phyloP scores from a whole-genome alignment of 1,140 invertebrate genomes.

The Pectinophora gossypiella region DNA sequence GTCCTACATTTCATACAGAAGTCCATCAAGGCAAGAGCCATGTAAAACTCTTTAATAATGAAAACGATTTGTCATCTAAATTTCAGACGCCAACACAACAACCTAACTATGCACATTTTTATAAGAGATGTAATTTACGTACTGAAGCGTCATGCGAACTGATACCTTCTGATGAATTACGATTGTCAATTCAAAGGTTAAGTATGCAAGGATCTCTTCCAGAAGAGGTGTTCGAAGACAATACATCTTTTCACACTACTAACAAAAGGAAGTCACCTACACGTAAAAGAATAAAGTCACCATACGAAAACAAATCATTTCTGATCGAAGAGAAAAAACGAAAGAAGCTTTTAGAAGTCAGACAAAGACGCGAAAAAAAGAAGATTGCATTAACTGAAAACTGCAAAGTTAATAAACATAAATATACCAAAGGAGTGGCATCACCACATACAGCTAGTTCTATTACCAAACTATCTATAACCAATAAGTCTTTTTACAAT shows the following conservation, averaged over 20 bases:
- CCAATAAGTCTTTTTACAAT: slow-evolving; percentile 65
- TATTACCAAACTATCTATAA: slow-evolving; percentile 61
- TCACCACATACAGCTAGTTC: slow-evolving; percentile 47
- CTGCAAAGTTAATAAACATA: slow-evolving; percentile 47
- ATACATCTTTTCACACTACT: slow-evolving; percentile 5
- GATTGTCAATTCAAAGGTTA: slow-evolving; percentile 31
- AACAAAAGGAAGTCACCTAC: slow-evolving; percentile 45
- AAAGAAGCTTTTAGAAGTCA: slow-evolving; percentile 53
- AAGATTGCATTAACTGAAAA: slow-evolving; percentile 26
- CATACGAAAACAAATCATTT: slow-evolving; percentile 55
- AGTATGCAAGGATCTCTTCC: slow-evolving; percentile 35
- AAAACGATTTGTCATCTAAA: too few species aligned
- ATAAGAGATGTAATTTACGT: not conserved
- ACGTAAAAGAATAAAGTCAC: slow-evolving; percentile 55
- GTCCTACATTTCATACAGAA: too few species aligned
- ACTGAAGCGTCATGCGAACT: not conserved
- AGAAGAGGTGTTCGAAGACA: slow-evolving; percentile 43
- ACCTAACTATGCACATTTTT: too few species aligned
- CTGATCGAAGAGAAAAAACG: slow-evolving; percentile 58
- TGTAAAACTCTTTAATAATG: too few species aligned
- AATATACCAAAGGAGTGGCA: slow-evolving; percentile 29
- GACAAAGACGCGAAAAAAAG: slow-evolving; percentile 49
- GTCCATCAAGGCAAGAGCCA: too few species aligned
- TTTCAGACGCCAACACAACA: too few species aligned
- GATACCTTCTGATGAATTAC: not conserved